Base-by-base conservation (phyloP, 1,140 invertebrate species). In the Elysia chlorotica region DNA sequence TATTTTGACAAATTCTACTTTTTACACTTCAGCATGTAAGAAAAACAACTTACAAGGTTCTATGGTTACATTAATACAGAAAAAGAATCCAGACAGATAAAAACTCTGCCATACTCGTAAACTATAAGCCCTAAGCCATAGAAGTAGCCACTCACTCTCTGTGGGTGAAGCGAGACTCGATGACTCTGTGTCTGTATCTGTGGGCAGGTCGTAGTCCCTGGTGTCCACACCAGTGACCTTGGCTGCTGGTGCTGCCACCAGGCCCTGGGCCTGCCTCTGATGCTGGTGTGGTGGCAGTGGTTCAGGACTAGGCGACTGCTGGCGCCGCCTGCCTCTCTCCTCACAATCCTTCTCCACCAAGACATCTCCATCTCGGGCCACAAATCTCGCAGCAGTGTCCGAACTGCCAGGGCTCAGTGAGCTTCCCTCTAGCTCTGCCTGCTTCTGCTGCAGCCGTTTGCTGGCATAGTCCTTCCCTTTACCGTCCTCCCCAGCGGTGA, bases 161-260 rank as follows among this genome's bases (percentile, higher is more conserved):
- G 79, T 69, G n/a, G 80, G 78, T 6, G 80, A 80, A 21, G 75
- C 76, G 28, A 77, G 48, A 30, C 78, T 78, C 3, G 83, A 85
- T 41, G 83, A 81, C 41, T 85, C 83, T 1, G 82, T 82, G 63
- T 85, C 83, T 30, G 65, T 67, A 54, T n/a, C n/a, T 23, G 81
- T 81, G 0, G 78, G 76, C 10, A 81, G 61, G 41, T 84, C 83
- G 74, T 81, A 84, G 54, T 82, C 81, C 41, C 73, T 70, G 48
- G 78, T 78, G 0, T 76, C 65, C 36, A 77, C 74, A 33, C 41
- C n/a, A n/a, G n/a, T n/a, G n/a, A n/a, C n/a, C n/a, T n/a, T n/a
- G n/a, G n/a, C n/a, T n/a, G n/a, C n/a, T n/a, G n/a, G n/a, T n/a
- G n/a, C n/a, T n/a, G 65, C 25, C 31, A 23, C 37, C 38, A 19